Base-by-base conservation (phyloP, 2,113 vertebrate species). In the Plestiodon gilberti region DNA sequence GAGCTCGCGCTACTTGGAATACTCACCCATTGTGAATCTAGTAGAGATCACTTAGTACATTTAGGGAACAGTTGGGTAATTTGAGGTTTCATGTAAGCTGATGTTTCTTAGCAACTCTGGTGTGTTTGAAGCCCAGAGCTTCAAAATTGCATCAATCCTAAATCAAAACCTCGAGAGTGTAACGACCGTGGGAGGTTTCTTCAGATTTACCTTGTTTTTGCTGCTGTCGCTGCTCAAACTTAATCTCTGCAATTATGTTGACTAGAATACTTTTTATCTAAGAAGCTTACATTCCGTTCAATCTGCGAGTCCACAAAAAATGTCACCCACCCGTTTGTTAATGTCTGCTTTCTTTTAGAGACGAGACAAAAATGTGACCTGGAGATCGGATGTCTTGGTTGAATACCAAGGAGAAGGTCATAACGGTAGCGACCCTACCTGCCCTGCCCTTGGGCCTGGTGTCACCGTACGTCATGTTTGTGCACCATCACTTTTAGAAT, bases 361-460 rank as follows among this genome's bases (percentile, higher is more conserved):
- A 90, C 98, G 98, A 71, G 95, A 94, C 82, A 96, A 95, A 95
- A 96, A 97, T 35, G 92, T 97, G 93, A 97, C 97, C 0, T 99
- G 98, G 99, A 96, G 99, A 78, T 98, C 98, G 4, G 99, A 99
- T 92, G 89, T 99, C 82, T 94, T 99, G 93, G 97, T 99, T 89
- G 99, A 99, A 83, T 99, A 99, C 73, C 98, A 99, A 92, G 99
- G 99, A 77, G 98, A 99, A 94, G 98, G 98, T 6, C 96, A 94
- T 35, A 97, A 98, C 3, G 93, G 97, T 86, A 96, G 97, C 0
- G 98, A 99, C 94, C 98, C 99, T 3, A 95, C 97, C 14, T 99
- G 98, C 78, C 98, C 99, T 9, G 94, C 97, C 38, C 94, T 99
- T 78, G 98, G 98, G 9, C 98, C 98, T 0, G 98, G 98, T 74